Evolutionary conservation across 2,113 vertebrate genomes (phyloP).

Genomic region (Rhinoptilus africanus): DNA sequence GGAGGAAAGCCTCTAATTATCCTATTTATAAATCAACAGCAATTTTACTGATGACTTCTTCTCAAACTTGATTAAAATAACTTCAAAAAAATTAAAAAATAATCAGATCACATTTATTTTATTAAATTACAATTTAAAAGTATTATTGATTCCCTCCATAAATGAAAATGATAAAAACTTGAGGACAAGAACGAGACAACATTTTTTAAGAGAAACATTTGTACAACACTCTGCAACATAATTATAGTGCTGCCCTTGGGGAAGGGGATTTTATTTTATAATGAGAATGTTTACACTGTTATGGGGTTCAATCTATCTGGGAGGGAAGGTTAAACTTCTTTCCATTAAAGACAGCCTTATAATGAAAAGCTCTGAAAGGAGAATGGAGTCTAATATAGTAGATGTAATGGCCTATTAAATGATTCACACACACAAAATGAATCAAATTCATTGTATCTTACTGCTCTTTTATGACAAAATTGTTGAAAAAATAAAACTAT

Average conservation of each 20-base stretch:
- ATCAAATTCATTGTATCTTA: conserved; percentile 83
- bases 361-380: conserved; percentile 84
- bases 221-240: conserved; percentile 75
- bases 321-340: conserved; percentile 86
- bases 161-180: conserved; percentile 76
- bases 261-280: conserved; percentile 86
- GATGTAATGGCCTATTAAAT: conserved; percentile 86
- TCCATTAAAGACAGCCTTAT: conserved; percentile 85
- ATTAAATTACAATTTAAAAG: conserved; percentile 81
- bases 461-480: conserved; percentile 83
- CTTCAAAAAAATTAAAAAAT: conserved; percentile 83
- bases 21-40: conserved; percentile 97
- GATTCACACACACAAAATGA: conserved; percentile 84
- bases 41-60: conserved; percentile 92
- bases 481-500: conserved; percentile 85
- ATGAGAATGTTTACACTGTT: conserved; percentile 87
- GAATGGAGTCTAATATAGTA: conserved; percentile 84
- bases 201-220: conserved; percentile 80
- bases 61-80: conserved; percentile 90
- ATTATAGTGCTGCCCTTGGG: conserved; percentile 84
- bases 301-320: conserved; percentile 84
- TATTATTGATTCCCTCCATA: conserved; percentile 70
- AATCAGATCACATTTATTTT: conserved; percentile 84
- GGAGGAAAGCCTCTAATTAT: conserved; percentile 88
- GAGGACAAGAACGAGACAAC: conserved; percentile 74